Percentiles rank a stretch among this genome's conserved stretches.
Evolutionary conservation across 2,888 invertebrate genomes (phyloP).

Genomic region (Endotricha flammealis): DNA sequence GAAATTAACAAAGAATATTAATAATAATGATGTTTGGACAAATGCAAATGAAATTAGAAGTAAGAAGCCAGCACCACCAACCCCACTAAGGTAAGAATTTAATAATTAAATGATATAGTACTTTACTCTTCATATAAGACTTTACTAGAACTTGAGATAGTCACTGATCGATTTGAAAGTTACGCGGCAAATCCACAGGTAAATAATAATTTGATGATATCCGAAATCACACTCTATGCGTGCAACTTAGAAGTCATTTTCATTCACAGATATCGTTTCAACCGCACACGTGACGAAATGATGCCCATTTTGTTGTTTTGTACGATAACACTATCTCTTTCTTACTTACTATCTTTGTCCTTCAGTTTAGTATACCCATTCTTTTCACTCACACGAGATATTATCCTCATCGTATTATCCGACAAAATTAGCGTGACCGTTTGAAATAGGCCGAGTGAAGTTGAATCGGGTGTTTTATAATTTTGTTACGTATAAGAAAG

Average conservation of each 20-base stretch:
- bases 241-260: conserved; percentile 22
- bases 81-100: conserved; percentile 46
- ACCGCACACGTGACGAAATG: conserved; percentile 44
- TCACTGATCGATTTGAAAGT: conserved; percentile 37
- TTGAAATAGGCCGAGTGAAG: conserved; percentile 20
- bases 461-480: conserved; percentile 31
- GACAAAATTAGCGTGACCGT: conserved; percentile 31
- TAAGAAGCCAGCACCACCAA: conserved; percentile 37
- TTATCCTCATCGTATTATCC: conserved; percentile 40
- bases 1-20: conserved; percentile 60
- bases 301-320: conserved; percentile 22
- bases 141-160: too few relatives aligned
- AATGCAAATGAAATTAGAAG: conserved; percentile 46
- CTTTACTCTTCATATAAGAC: too few relatives aligned
- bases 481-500: conserved; percentile 46
- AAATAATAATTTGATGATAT: conserved; percentile 9
- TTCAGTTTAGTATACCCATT: conserved; percentile 26
- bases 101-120: conserved; percentile 11
- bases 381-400: conserved; percentile 38
- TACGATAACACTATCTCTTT: conserved; percentile 31
- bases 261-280: conserved; percentile 17
- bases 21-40: conserved; percentile 67
- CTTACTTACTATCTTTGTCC: conserved; percentile 20
- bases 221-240: conserved; percentile 6
- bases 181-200: conserved; percentile 28